phyloP scores from a whole-genome alignment of 1,140 invertebrate genomes.

The Neodiprion pinetum region DNA sequence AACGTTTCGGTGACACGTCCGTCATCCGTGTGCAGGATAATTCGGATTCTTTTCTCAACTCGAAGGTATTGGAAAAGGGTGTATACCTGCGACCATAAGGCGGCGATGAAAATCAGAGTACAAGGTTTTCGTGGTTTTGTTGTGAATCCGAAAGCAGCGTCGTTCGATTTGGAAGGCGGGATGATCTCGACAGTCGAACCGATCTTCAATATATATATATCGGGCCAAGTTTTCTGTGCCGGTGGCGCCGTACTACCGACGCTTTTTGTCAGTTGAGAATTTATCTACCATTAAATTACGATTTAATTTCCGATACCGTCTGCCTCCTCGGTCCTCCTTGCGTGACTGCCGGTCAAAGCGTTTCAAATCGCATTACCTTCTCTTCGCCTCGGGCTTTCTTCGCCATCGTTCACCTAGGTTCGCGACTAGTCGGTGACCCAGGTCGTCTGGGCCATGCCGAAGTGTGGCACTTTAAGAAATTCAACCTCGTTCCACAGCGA shows the following conservation, averaged over 20 bases:
- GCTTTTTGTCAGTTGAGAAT: background rate
- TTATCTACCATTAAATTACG: slow-evolving; percentile 1
- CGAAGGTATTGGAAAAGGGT: too few species aligned
- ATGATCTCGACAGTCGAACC: too few species aligned
- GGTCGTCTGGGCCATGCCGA: background rate
- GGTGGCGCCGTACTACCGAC: background rate
- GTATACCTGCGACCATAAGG: too few species aligned
- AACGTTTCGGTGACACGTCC: too few species aligned
- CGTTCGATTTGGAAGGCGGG: too few species aligned
- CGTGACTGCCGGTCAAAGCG: background rate
- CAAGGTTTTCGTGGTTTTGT: too few species aligned
- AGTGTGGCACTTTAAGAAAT: too few species aligned
- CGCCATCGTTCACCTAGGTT: background rate
- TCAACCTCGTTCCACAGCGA: too few species aligned
- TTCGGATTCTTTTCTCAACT: too few species aligned
- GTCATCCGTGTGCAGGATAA: too few species aligned
- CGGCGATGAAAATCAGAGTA: too few species aligned
- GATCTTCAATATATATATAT: background rate
- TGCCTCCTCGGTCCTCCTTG: background rate
- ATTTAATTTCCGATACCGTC: background rate
- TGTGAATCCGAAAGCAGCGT: too few species aligned
- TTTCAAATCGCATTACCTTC: slow-evolving; percentile 5
- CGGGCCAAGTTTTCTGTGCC: background rate
- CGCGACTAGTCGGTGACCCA: background rate
- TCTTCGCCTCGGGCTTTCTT: slow-evolving; percentile 1